Evolutionary conservation across 2,113 vertebrate species (phyloP), one percentile per base, ranked within the genome.

Genomic region (Shinisaurus crocodilurus): DNA sequence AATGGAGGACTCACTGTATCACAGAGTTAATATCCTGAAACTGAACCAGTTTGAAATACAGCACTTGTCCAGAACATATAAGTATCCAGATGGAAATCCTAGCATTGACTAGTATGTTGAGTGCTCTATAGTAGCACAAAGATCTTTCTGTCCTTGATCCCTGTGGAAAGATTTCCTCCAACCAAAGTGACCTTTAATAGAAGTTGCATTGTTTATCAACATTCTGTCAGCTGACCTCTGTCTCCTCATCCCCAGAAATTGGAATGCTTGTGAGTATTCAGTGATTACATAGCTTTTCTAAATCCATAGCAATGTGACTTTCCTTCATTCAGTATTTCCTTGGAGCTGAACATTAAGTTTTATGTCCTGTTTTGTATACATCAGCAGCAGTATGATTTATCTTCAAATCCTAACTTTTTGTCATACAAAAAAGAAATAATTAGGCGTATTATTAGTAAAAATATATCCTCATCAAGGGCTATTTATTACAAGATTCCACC

Each of bases 331-430:
- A 6, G 80, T 0, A 82, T 94, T 92, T 91, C 90, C 81, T 91
- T 91, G 92, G 74, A 82, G 70, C 70, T 0, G 16, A 90, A 85
- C 10, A 91, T 80, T 89, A 91, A 85, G 87, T 91, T 57, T 23
- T 93, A 94, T 94, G 88, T 90, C 85, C 90, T 89, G 12, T 90
- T 95, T 86, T 92, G 85, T 88, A 94, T 95, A 90, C 95, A 92
- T 87, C 92, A 94, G 34, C 88, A 95, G 92, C 92, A 94, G 93
- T 96, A 94, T 93, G 90, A 89, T 89, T 91, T 89, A 94, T 95
- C 95, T 88, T 83, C 75, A 76, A 48, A 93, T 93, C 92, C 90
- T 92, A 40, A 82, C 34, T 43, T 43, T 95, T 92, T 92, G 93
- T 92, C 93, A 90, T 93, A 93, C 15, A 37, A 63, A 40, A 34